Conservation (phyloP, 2,797 vertebrate genomes). For the Pelochelys cantorii region DNA sequence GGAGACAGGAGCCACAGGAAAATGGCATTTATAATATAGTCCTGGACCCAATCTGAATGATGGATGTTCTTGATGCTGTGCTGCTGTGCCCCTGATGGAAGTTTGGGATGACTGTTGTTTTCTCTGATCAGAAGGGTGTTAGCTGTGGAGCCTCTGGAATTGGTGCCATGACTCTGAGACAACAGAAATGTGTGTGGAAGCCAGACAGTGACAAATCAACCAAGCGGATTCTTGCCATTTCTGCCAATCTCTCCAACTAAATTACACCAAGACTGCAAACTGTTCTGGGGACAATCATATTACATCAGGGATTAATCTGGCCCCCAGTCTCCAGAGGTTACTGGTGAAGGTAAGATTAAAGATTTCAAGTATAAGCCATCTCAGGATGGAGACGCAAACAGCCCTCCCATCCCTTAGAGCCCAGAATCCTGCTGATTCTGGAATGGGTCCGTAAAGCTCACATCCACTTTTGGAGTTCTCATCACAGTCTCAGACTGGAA, state of each 20-base stretch:
- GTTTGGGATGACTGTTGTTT: constrained; percentile 64
- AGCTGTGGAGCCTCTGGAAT: constrained; percentile 39
- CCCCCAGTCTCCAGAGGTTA: not conserved
- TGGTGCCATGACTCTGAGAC: constrained; percentile 26
- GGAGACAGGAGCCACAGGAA: constrained; percentile 64
- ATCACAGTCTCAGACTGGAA: constrained; percentile 35
- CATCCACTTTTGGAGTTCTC: constrained; percentile 31
- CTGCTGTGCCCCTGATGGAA: constrained; percentile 71
- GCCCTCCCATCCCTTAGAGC: constrained; percentile 27
- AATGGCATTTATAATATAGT: constrained; percentile 65
- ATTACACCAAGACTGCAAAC: not conserved
- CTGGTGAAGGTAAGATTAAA: not conserved
- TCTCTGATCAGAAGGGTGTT: constrained; percentile 9
- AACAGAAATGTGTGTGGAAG: constrained; percentile 24
- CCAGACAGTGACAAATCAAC: constrained; percentile 45
- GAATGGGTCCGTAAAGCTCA: constrained; percentile 49
- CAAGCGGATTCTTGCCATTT: constrained; percentile 22
- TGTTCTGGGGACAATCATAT: not conserved
- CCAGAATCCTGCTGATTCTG: not conserved
- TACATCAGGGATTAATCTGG: not conserved
- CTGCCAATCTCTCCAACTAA: constrained; percentile 28
- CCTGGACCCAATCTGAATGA: constrained; percentile 52
- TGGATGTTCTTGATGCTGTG: constrained; percentile 33
- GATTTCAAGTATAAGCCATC: constrained; percentile 7
- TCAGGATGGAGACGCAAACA: not conserved